These are phyloP conservation scores for Zapornia atra DNA, from an alignment of 2,113 vertebrate species.

Conservation along the genomic window DNA sequence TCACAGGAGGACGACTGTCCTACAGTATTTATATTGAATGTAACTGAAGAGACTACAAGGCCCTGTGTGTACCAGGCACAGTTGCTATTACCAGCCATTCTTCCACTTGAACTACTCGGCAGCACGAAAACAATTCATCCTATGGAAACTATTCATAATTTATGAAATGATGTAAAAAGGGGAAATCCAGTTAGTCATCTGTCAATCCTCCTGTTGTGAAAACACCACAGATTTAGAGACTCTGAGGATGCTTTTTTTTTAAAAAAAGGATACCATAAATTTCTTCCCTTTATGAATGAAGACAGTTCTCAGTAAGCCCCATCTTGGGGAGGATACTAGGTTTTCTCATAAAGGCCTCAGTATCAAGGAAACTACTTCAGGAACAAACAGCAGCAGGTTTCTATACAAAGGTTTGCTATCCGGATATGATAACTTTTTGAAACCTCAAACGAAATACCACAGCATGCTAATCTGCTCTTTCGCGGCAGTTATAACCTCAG, in stretches of 20 bases:
- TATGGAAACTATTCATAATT: conserved; percentile 14
- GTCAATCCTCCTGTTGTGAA: not conserved
- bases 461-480: conserved; percentile 40
- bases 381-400: not conserved
- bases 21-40: not conserved
- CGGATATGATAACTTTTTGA: not conserved
- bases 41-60: not conserved
- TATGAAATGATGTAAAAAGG: not conserved
- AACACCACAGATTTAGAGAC: not conserved
- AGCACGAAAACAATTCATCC: not conserved
- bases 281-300: not conserved
- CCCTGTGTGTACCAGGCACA: accelerated
- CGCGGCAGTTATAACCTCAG: conserved; percentile 38
- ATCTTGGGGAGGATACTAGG: not conserved
- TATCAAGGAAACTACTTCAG: not conserved
- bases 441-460: conserved; percentile 53
- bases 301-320: not conserved
- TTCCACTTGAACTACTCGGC: not conserved
- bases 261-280: not conserved
- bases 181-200: conserved; percentile 43
- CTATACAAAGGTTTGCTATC: not conserved
- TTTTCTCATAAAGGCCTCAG: not conserved
- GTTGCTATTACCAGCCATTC: not conserved
- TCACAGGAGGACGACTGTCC: not conserved
- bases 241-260: not conserved